phyloP scores from a whole-genome alignment of 2,888 invertebrate genomes.

The Euproctis similis region DNA sequence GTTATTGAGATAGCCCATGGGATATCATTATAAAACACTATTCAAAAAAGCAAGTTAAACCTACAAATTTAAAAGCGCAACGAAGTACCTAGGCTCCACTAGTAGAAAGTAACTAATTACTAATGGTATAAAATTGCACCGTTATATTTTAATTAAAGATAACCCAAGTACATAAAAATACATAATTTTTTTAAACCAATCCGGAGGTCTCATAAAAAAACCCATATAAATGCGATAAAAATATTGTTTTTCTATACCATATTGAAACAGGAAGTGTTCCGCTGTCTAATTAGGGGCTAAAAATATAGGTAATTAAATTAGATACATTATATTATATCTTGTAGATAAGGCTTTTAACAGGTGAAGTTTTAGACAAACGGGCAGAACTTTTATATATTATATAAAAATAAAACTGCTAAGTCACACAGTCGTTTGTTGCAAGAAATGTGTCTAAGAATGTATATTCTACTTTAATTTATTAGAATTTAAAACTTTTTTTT shows the following conservation, averaged over 20 bases:
- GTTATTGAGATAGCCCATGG: too few relatives aligned
- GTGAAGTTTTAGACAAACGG: conserved; percentile 19
- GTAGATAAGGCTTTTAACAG: conserved; percentile 29
- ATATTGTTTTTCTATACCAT: conserved; percentile 1
- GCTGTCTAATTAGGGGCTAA: conserved; percentile 22
- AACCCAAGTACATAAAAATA: too few relatives aligned
- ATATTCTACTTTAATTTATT: background rate
- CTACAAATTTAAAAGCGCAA: too few relatives aligned
- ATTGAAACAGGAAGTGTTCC: conserved; percentile 9
- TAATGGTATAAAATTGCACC: too few relatives aligned
- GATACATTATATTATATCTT: conserved; percentile 14
- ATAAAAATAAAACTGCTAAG: conserved; percentile 18
- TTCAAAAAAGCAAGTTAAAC: too few relatives aligned
- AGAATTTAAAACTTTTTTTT: background rate
- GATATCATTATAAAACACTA: too few relatives aligned
- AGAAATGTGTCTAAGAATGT: conserved; percentile 5
- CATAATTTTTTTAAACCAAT: background rate
- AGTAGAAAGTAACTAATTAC: too few relatives aligned
- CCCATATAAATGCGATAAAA: background rate
- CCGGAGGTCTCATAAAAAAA: background rate
- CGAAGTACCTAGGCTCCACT: too few relatives aligned
- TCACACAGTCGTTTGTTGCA: conserved; percentile 6
- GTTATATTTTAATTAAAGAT: too few relatives aligned
- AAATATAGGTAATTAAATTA: conserved; percentile 27
- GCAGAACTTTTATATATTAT: conserved; percentile 25